Conservation (phyloP, 2,888 invertebrate species). For the Empis livida region DNA sequence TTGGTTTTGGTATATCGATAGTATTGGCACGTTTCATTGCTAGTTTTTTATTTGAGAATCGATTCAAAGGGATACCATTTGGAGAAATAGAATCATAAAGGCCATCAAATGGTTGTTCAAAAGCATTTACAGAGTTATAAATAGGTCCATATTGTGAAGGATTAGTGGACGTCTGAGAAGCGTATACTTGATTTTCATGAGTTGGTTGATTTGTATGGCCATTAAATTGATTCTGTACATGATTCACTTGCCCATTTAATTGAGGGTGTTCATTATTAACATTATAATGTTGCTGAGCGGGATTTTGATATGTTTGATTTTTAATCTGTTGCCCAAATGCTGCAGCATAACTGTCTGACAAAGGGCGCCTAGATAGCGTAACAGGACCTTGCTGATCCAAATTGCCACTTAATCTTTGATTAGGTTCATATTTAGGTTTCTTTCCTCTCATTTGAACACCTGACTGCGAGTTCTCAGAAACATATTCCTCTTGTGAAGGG, state of each 20-base stretch:
- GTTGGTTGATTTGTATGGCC: background rate
- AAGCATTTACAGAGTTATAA: background rate
- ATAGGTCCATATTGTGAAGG: background rate
- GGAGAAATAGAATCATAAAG: conserved; percentile 16
- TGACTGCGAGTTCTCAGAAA: background rate
- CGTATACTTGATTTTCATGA: background rate
- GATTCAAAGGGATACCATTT: conserved; percentile 23
- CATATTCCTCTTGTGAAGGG: background rate
- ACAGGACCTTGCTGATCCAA: conserved; percentile 9
- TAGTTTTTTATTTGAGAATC: conserved; percentile 47
- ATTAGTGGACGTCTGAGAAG: background rate
- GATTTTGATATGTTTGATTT: background rate
- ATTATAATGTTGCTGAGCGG: background rate
- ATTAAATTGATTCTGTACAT: conserved; percentile 2
- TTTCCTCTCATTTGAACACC: conserved; percentile 15
- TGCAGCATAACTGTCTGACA: conserved; percentile 19
- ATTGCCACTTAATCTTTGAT: conserved; percentile 15
- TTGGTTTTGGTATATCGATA: conserved; percentile 69
- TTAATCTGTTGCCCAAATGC: conserved; percentile 10
- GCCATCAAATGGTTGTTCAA: conserved; percentile 9
- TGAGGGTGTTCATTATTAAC: background rate
- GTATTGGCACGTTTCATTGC: conserved; percentile 82
- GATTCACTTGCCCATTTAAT: conserved; percentile 7
- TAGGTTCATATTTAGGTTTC: conserved; percentile 12
- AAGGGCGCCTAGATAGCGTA: conserved; percentile 12